phyloP scores from a whole-genome alignment of 2,888 invertebrate species.

The Thumatha senex region DNA sequence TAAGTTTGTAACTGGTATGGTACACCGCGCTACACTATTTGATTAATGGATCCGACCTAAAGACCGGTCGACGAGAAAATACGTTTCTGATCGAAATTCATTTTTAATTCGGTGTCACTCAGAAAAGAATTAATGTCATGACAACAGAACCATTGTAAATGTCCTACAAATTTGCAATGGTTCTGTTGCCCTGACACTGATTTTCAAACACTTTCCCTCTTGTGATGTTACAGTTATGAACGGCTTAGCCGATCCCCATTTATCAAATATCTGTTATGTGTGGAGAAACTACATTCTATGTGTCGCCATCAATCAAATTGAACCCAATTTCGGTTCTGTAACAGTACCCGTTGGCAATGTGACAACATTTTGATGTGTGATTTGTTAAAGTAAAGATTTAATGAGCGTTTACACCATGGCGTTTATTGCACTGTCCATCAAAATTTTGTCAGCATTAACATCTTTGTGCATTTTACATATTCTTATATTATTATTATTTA shows the following conservation, averaged over 20 bases:
- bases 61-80: no score
- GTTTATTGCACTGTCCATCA: constrained; percentile 33
- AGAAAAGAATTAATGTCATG: no score
- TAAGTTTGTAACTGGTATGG: constrained; percentile 12
- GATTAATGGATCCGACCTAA: constrained; percentile 22
- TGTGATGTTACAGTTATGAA: no score
- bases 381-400: constrained; percentile 27
- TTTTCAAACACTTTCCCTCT: no score
- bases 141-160: no score
- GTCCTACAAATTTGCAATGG: no score
- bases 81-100: no score
- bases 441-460: constrained; percentile 28
- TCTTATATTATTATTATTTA: neutral
- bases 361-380: constrained; percentile 35
- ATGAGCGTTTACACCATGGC: constrained; percentile 25
- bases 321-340: constrained; percentile 28
- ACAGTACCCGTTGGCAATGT: constrained; percentile 34
- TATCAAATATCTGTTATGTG: constrained; percentile 10
- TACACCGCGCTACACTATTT: constrained; percentile 10
- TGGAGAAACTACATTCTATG: constrained; percentile 13
- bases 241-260: no score
- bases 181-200: no score
- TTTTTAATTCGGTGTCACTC: no score
- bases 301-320: constrained; percentile 25
- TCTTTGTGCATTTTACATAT: constrained; percentile 27